A percentile compares a stretch with the other conserved stretches of the same genome.
These are phyloP conservation scores for Caracal caracal DNA, from an alignment of 2,113 vertebrate species.

Conservation along the genomic window DNA sequence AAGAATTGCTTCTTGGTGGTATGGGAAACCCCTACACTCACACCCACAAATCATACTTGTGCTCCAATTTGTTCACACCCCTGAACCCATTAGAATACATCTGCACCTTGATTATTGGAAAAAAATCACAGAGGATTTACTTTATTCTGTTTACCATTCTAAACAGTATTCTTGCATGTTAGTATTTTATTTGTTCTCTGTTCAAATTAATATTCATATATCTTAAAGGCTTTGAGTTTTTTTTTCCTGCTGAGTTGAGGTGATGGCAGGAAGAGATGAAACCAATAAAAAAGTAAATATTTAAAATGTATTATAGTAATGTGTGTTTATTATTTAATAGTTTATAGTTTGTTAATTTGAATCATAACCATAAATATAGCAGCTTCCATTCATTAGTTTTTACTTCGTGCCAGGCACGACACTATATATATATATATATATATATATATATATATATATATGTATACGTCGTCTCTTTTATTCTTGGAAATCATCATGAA, in stretches of 20 bases:
- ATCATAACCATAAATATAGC: neutral
- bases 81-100: neutral
- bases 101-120: neutral
- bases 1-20: neutral
- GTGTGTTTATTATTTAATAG: neutral
- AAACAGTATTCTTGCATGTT: neutral
- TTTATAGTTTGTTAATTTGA: neutral
- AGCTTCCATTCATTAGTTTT: neutral
- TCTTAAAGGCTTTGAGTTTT: neutral
- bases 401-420: neutral
- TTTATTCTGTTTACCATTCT: neutral
- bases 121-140: neutral
- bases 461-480: neutral
- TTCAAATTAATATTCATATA: neutral
- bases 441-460: no score
- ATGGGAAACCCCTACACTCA: neutral
- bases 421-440: no score
- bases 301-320: neutral
- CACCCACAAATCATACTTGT: neutral
- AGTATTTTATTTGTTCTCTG: neutral
- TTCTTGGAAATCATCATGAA: neutral
- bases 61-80: neutral
- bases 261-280: neutral
- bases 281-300: neutral
- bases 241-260: neutral